Percentiles rank a stretch among this genome's conserved stretches.
Evolutionary conservation across 2,113 vertebrate genomes (phyloP).

Genomic region (Ochotona princeps): DNA sequence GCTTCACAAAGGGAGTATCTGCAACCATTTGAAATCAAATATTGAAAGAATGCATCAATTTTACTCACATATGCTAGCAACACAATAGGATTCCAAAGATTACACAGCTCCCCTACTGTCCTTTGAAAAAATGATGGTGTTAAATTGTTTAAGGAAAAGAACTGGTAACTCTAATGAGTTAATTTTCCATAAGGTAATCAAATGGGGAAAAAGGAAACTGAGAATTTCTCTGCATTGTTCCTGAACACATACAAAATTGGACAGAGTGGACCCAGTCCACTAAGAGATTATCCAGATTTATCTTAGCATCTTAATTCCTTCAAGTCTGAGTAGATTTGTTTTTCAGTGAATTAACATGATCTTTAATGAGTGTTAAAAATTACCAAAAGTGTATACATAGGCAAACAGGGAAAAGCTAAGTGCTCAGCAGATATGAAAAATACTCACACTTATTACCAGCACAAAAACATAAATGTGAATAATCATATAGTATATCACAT

Average conservation of each 20-base stretch:
- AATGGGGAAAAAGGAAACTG: conserved; percentile 38
- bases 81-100: background rate
- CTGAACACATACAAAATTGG: background rate
- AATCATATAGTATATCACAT: background rate
- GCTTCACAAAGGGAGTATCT: conserved; percentile 77
- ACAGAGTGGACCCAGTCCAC: conserved; percentile 33
- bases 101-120: conserved; percentile 11
- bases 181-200: conserved; percentile 61
- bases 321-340: background rate
- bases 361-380: conserved; percentile 27
- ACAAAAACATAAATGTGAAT: background rate
- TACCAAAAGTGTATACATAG: background rate
- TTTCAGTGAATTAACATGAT: background rate
- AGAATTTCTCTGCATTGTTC: conserved; percentile 40
- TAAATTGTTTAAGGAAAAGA: background rate
- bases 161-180: background rate
- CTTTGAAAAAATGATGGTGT: conserved; percentile 39
- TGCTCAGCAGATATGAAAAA: background rate
- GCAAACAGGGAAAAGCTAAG: background rate
- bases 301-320: background rate
- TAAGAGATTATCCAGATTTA: background rate
- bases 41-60: conserved; percentile 68
- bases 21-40: conserved; percentile 63
- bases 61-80: background rate
- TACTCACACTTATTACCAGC: background rate